Evolutionary conservation across 2,888 invertebrate genomes (phyloP).

Genomic region (Sarcophaga variegata): DNA sequence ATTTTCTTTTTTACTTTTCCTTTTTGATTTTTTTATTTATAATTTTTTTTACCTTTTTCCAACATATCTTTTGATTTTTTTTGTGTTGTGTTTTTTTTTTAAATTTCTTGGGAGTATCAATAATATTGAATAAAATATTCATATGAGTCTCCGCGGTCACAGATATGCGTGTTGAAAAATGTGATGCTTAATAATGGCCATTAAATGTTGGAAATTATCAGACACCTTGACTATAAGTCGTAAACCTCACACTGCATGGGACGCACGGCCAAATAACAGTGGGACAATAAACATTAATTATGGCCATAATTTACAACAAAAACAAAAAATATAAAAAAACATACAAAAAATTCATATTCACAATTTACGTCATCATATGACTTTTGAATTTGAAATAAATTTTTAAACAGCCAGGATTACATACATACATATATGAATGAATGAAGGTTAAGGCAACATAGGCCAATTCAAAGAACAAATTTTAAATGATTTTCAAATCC

Average conservation of each 20-base stretch:
- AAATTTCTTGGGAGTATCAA: slow-evolving; percentile 60
- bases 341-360: neutral
- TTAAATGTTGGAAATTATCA: slow-evolving; percentile 80
- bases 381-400: neutral
- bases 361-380: neutral
- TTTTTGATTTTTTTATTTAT: neutral
- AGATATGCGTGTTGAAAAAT: slow-evolving; percentile 79
- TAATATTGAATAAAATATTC: slow-evolving; percentile 60
- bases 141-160: slow-evolving; percentile 53
- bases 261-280: slow-evolving; percentile 48
- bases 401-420: neutral
- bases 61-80: slow-evolving; percentile 29
- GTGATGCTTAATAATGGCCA: slow-evolving; percentile 81
- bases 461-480: too few relatives aligned
- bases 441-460: too few relatives aligned
- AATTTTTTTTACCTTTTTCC: neutral
- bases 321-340: neutral
- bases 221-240: slow-evolving; percentile 75
- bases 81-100: slow-evolving; percentile 22
- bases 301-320: neutral
- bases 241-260: slow-evolving; percentile 78
- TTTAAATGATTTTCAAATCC: too few relatives aligned
- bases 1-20: neutral
- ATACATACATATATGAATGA: too few relatives aligned
- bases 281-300: slow-evolving; percentile 15